These are phyloP conservation scores for Drosophila cardini DNA, from an alignment of 1,140 invertebrate species.

Conservation along the genomic window DNA sequence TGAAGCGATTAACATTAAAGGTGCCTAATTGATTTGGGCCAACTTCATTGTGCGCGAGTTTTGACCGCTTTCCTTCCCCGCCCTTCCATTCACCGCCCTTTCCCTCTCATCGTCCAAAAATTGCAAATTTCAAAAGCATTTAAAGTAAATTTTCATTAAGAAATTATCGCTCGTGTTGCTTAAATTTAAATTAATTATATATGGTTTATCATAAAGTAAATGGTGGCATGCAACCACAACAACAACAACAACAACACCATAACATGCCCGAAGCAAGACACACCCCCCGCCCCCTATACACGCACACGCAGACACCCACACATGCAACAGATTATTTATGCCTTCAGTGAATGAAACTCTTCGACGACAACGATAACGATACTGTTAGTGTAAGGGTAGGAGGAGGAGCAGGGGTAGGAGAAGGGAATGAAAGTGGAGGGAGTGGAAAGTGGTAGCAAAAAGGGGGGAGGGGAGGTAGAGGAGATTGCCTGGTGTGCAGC, in stretches of 20 bases:
- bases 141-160: constrained; percentile 57
- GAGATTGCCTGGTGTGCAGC: neutral
- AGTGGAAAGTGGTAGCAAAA: neutral
- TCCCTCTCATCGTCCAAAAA: too few relatives aligned
- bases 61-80: too few relatives aligned
- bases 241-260: constrained; percentile 19
- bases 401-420: neutral
- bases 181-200: constrained; percentile 76
- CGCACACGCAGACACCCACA: constrained; percentile 15
- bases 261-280: constrained; percentile 11
- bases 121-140: constrained; percentile 2
- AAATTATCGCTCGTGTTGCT: constrained; percentile 65
- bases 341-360: constrained; percentile 57
- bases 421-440: too few relatives aligned
- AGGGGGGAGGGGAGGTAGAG: neutral
- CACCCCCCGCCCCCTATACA: constrained; percentile 7
- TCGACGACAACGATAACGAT: constrained; percentile 24
- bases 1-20: constrained; percentile 79
- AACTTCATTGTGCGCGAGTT: constrained; percentile 32
- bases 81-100: neutral
- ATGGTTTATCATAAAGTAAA: constrained; percentile 63
- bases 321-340: constrained; percentile 78
- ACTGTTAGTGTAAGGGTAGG: neutral
- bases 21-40: constrained; percentile 71
- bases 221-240: constrained; percentile 41